Evolutionary conservation across 2,797 vertebrate species (phyloP).

Genomic region (Hybognathus amarus): DNA sequence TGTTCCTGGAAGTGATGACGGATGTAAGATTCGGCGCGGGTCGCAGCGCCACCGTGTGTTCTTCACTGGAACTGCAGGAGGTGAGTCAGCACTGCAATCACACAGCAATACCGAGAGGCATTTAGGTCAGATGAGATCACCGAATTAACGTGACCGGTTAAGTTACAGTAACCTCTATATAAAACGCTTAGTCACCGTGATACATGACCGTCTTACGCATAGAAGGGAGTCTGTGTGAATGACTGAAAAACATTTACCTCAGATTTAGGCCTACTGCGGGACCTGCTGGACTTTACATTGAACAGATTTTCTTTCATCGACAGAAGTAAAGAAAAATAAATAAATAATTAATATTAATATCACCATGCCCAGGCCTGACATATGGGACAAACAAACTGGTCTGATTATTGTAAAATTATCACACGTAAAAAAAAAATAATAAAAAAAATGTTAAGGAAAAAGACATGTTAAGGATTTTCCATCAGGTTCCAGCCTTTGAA

Average conservation of each 20-base stretch:
- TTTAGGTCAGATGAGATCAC: slow-evolving; percentile 57
- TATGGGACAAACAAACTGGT: too few species aligned
- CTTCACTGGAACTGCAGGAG: slow-evolving; percentile 3
- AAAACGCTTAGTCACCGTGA: slow-evolving; percentile 56
- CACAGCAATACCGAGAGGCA: slow-evolving; percentile 53
- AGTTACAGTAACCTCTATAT: slow-evolving; percentile 27
- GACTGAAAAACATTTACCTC: not conserved
- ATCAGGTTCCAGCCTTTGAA: not conserved
- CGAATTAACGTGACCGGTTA: slow-evolving; percentile 23
- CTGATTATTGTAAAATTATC: not conserved
- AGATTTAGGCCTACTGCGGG: not conserved
- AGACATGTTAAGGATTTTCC: not conserved
- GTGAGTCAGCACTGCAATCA: slow-evolving; percentile 64
- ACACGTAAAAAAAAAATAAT: not conserved
- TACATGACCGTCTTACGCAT: not conserved
- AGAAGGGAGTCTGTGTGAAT: too few species aligned
- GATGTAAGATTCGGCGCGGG: not conserved
- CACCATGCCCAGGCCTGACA: too few species aligned
- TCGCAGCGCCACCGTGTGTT: slow-evolving; percentile 54
- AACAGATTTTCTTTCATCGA: not conserved
- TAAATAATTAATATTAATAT: not conserved
- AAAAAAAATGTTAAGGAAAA: too few species aligned
- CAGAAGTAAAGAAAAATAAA: not conserved
- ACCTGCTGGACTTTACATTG: not conserved
- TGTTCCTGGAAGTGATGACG: slow-evolving; percentile 50